Base-by-base conservation (phyloP, 2,797 vertebrate species). In the Coendou prehensilis region DNA sequence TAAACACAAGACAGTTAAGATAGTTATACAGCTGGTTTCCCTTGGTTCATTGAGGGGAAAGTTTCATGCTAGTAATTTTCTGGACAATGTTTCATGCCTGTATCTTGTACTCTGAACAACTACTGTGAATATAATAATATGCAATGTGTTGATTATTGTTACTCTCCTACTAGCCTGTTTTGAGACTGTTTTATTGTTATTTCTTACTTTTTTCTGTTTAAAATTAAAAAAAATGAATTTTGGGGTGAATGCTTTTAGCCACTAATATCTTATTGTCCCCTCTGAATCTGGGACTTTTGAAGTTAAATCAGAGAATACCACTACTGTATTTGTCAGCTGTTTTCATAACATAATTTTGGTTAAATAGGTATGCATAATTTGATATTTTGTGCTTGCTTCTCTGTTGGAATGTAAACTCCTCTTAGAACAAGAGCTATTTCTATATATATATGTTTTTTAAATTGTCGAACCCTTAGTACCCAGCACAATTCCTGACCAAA, bases 311-410 rank as follows among this genome's bases (percentile, higher is more conserved):
- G 52, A 89, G 45, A 76, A 15, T 28, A 30, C 1, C 0, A 23
- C 47, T 13, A 10, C 23, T 87, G 28, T 22, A 54, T 18, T 78
- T 91, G 50, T 86, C 52, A 79, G 50, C 11, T n/a, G 47, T 85
- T 91, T 93, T 87, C 76, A 76, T 83, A 67, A 45, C 8, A 67
- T 69, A 64, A 45, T 87, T 90, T 95, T 95, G 85, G 56, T 83
- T 88, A 64, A 79, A 87, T 59, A 79, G 37, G 56, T 88, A 63
- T 64, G 11, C 13, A n/a, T 69, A 57, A 59, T 89, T 91, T 87
- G 63, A 76, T 88, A 11, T 84, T 76, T n/a, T 57, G n/a, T 78
- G 41, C 69, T 78, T 94, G n/a, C 71, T 80, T 93, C 47, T 92
- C 9, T 79, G 52, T 86, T 86, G 81, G 81, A 80, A 63, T 86